These are phyloP conservation scores for Microdon myrmicae DNA, from an alignment of 2,888 invertebrate species.

Conservation along the genomic window DNA sequence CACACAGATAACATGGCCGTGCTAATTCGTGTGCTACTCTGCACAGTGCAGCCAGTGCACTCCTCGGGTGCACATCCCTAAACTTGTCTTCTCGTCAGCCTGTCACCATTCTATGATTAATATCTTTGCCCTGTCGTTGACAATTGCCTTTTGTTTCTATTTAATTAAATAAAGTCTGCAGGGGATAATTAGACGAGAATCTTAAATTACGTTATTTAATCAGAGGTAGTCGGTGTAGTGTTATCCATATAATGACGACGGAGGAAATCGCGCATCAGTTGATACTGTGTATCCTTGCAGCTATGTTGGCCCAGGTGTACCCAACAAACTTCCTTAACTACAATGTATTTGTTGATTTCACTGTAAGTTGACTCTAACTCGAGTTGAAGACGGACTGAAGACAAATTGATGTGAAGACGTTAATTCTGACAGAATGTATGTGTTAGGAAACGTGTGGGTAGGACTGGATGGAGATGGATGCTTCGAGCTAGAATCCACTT, in stretches of 20 bases:
- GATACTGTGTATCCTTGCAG: conserved; percentile 16
- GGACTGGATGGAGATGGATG: too few relatives aligned
- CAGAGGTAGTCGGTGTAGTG: conserved; percentile 38
- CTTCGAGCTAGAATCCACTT: conserved; percentile 26
- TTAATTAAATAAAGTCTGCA: conserved; percentile 42
- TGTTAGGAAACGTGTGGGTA: conserved; percentile 7
- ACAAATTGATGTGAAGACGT: conserved; percentile 28
- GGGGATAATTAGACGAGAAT: conserved; percentile 47
- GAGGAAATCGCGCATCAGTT: conserved; percentile 36
- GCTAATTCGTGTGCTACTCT: too few relatives aligned
- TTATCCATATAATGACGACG: conserved; percentile 32
- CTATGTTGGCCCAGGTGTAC: conserved; percentile 25
- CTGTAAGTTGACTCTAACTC: background rate
- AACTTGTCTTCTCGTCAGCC: too few relatives aligned
- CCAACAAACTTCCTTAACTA: conserved; percentile 15
- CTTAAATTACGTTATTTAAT: conserved; percentile 45
- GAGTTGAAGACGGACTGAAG: conserved; percentile 8
- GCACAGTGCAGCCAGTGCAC: too few relatives aligned
- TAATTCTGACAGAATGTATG: conserved; percentile 16
- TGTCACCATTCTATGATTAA: too few relatives aligned
- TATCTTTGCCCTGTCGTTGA: conserved; percentile 19
- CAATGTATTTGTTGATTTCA: conserved; percentile 9
- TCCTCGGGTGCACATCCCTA: too few relatives aligned
- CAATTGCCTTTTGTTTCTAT: conserved; percentile 46
- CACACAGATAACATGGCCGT: too few relatives aligned